Evolutionary conservation across 2,797 vertebrate genomes (phyloP).

Genomic region (Malacoraja senta): DNA sequence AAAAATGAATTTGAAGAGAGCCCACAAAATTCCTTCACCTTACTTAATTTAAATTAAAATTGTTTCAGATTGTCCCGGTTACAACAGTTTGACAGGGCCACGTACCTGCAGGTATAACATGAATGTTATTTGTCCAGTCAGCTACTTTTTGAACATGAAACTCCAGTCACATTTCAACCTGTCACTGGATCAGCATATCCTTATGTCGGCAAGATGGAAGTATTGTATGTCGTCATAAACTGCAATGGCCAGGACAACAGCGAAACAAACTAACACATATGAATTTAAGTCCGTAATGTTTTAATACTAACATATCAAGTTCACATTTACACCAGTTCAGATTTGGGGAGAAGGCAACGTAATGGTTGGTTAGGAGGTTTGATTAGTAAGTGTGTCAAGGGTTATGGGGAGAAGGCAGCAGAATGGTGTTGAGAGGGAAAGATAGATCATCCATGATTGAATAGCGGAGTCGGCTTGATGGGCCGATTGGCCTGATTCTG

Average conservation of each 20-base stretch:
- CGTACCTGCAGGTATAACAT: too few relatives aligned
- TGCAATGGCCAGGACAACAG: neutral
- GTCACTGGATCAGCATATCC: neutral
- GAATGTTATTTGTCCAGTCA: neutral
- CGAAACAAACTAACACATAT: neutral
- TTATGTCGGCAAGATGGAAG: neutral
- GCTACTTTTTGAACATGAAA: neutral
- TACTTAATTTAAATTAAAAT: neutral
- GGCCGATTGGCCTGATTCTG: too few relatives aligned
- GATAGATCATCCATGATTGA: too few relatives aligned
- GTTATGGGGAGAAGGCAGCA: too few relatives aligned
- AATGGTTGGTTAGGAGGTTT: too few relatives aligned
- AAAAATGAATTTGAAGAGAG: neutral
- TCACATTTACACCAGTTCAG: neutral
- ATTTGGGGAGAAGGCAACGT: too few relatives aligned
- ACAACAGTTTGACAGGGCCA: neutral
- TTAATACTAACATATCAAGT: neutral
- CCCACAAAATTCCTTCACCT: neutral
- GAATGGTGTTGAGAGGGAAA: too few relatives aligned
- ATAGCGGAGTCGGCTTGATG: too few relatives aligned
- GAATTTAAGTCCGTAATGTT: neutral
- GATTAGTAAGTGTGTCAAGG: too few relatives aligned
- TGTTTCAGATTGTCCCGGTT: neutral
- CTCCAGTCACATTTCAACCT: neutral
- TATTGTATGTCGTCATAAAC: neutral